A percentile compares a stretch with the other conserved stretches of the same genome.
These are phyloP conservation scores for Lochmaea capreae DNA, from an alignment of 2,888 invertebrate species.

Conservation along the genomic window DNA sequence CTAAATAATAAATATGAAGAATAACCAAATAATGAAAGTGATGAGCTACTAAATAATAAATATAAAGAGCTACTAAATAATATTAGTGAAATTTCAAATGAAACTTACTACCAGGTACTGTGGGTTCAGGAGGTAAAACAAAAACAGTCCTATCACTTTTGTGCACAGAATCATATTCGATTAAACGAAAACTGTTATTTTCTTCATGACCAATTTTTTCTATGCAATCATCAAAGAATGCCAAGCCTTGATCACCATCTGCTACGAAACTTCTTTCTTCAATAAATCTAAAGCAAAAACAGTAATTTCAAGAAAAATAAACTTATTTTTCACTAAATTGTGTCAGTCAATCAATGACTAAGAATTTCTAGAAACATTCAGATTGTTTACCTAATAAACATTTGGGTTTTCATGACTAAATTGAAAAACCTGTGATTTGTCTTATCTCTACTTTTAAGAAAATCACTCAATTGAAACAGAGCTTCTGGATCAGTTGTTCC, in stretches of 20 bases:
- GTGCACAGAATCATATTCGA: slow-evolving; percentile 85
- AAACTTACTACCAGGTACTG: slow-evolving; percentile 58
- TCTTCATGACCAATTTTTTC: slow-evolving; percentile 77
- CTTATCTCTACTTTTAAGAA: slow-evolving; percentile 89
- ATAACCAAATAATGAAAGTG: not conserved
- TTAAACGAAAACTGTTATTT: slow-evolving; percentile 72
- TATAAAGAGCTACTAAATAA: no score
- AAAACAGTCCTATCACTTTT: slow-evolving; percentile 93
- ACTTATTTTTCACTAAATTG: no score
- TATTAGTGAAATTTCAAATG: slow-evolving; percentile 1
- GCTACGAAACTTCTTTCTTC: slow-evolving; percentile 98
- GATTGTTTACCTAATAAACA: slow-evolving; percentile 81
- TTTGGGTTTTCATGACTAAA: slow-evolving; percentile 91
- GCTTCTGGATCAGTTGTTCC: slow-evolving; percentile 96
- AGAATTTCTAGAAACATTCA: not conserved
- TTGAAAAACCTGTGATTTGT: slow-evolving; percentile 90
- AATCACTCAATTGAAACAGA: slow-evolving; percentile 92
- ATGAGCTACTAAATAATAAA: no score
- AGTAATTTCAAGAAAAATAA: not conserved
- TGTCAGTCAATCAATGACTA: no score
- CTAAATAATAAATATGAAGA: no score
- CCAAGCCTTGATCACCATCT: slow-evolving; percentile 95
- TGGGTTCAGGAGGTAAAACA: slow-evolving; percentile 91
- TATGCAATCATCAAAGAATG: slow-evolving; percentile 97
- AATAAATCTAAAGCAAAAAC: slow-evolving; percentile 74